Evolutionary conservation across 2,797 vertebrate species (phyloP), one percentile per base, ranked within the genome.

Genomic region (Crocidura indochinensis): DNA sequence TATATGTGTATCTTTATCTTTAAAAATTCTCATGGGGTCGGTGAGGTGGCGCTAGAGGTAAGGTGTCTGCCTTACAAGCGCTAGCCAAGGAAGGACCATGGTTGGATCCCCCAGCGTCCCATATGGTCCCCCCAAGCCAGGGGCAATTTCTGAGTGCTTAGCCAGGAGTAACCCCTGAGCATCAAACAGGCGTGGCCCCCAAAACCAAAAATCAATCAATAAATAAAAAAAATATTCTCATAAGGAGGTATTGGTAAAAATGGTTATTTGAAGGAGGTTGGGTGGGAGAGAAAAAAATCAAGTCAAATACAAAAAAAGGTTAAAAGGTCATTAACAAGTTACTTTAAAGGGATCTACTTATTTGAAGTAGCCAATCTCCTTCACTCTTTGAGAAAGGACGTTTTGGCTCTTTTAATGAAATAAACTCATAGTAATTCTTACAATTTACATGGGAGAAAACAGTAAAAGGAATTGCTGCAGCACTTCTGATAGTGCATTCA

Each of bases 401-500:
- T 81, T 65, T 46, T 77, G 31, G 17, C 6, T 86, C 8, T 69
- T 26, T 89, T 79, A 69, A 29, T 31, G 68, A 75, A 81, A 6
- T 56, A 88, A 53, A n/a, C 80, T 85, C 24, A 85, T 22, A 72
- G 14, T 53, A 65, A 92, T 73, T 53, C 60, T 88, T 83, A 69
- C 46, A 76, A 22, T 46, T 46, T 89, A 27, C 27, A 38, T 78
- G n/a, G n/a, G 82, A 75, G 46, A 47, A 83, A 80, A 38, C 79
- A 31, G 22, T 68, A 24, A 76, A 76, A 62, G 38, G 9, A 64
- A 0, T 29, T 76, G 12, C 67, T 44, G 71, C 6, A 60, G 19
- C 6, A 29, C 8, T 77, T 73, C 12, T 76, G 71, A 83, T 15
- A 71, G 3, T 68, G 14, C 20, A 38, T 64, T 87, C 8, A 47